Percentiles rank a stretch among this genome's conserved stretches.
phyloP scores from a whole-genome alignment of 2,113 vertebrate species.

The Psettodes erumei region DNA sequence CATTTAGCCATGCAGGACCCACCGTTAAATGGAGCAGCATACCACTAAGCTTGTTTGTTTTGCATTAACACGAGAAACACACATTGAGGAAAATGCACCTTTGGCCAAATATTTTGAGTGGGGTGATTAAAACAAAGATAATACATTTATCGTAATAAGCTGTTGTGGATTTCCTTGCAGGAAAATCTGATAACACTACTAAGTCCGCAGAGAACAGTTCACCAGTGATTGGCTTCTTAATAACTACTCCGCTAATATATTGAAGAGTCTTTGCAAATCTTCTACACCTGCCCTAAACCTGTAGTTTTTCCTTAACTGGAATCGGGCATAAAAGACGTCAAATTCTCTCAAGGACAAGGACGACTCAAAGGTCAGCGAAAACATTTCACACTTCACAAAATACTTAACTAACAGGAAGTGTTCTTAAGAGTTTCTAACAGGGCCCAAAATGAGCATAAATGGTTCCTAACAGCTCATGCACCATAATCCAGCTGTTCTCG shows the following conservation, averaged over 20 bases:
- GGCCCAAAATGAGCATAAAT: constrained; percentile 44
- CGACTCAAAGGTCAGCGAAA: constrained; percentile 46
- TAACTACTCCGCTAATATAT: background rate
- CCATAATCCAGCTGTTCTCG: constrained; percentile 46
- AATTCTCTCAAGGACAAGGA: constrained; percentile 32
- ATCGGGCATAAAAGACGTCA: background rate
- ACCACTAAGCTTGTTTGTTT: constrained; percentile 24
- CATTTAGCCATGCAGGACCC: constrained; percentile 66
- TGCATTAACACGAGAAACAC: constrained; percentile 19
- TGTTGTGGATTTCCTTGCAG: background rate
- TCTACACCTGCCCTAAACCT: background rate
- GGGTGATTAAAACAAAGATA: constrained; percentile 26
- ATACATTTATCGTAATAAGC: constrained; percentile 14
- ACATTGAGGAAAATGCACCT: background rate
- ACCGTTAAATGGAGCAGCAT: constrained; percentile 53
- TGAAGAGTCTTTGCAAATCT: background rate
- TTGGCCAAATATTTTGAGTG: background rate
- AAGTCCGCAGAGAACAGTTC: constrained; percentile 6
- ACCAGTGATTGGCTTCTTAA: constrained; percentile 8
- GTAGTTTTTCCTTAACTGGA: background rate
- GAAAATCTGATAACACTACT: background rate
- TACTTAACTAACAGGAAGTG: constrained; percentile 40
- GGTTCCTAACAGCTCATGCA: constrained; percentile 20
- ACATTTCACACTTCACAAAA: constrained; percentile 51
- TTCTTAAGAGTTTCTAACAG: constrained; percentile 39